Evolutionary conservation across 2,797 vertebrate genomes (phyloP), one percentile per base, ranked within the genome.

Genomic region (Crocodylus rhombifer): DNA sequence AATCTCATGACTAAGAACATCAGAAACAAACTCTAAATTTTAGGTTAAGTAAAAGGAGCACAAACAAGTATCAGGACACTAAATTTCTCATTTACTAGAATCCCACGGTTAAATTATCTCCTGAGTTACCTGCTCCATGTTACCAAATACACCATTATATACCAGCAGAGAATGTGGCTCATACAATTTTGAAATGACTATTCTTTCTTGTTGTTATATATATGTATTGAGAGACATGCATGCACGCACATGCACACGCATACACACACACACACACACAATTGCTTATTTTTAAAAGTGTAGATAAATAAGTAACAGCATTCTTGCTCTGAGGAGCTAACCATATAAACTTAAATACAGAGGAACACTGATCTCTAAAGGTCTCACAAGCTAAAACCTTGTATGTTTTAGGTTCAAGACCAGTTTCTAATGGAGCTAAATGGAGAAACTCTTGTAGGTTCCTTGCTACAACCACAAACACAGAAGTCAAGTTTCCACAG

Each of bases 331-430:
- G 67, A 71, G 3, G 26, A 30, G 51, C 16, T 76, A 28, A 76
- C 51, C 13, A 71, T 14, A 30, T 71, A 20, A 18, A 36, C 36
- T 36, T 69, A 71, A 67, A 71, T 21, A 11, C 25, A 55, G 12
- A 21, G 10, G 15, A 76, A 76, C 56, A n/a, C 8, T 55, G 28
- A 57, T 20, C 4, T 55, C 18, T 57, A 56, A 57, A 16, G 11
- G 14, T n/a, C 25, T 76, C 16, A 15, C 69, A 30, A 33, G 79
- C 88, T 74, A 77, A 79, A 84, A n/a, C 60, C 30, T 12, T 69
- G 20, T 69, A 77, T 16, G 15, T 30, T 85, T 90, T 91, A 83
- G 76, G 90, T 90, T 58, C 75, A 83, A 91, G 86, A 23, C 60
- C 12, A 18, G 64, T 63, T 87, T 81, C 30, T 73, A 33, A 42